Base-by-base conservation (phyloP, 2,888 invertebrate genomes). In the Unio pictorum region DNA sequence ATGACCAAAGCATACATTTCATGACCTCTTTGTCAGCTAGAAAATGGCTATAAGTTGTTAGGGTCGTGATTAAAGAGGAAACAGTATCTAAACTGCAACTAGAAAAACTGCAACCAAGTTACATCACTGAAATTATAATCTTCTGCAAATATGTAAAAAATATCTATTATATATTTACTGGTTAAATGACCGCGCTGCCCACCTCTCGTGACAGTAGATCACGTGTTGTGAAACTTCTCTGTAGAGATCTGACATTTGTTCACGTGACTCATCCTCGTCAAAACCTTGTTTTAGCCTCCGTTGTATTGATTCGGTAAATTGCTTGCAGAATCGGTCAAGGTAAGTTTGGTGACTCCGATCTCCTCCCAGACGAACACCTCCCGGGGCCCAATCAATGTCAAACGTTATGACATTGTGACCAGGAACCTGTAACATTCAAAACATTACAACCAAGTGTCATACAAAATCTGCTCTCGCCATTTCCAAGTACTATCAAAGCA, bases 161-260 rank as follows among this genome's bases (percentile, higher is more conserved):
- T 45, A 15, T 45, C 15, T 45, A 34, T 34, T 34, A 15, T 15
- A 45, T 45, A 3, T 15, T 45, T 45, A 2, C 20, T 58, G 0
- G 59, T 58, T 58, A 23, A 15, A 58, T 15, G 23, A 26, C 15
- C 20, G 58, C 26, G 7, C 65, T 66, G 18, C 73, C 61, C 61
- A 88, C 88, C 84, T 83, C 66, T 84, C 72, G 20, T 88, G 87
- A 67, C 81, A 85, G 69, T 82, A 80, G 8, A 73, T 61, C 26
- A 87, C 85, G 66, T 88, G 88, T 45, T 85, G 79, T 4, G 86
- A 73, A 6, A 88, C 82, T 70, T 88, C 87, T 8, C 79, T 79
- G 70, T 78, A 85, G n/a, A 87, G 74, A 57, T 74, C 45, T 17
- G 69, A 55, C 55, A 72, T 75, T 61, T 73, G 68, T n/a, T 78